Evolutionary conservation across 2,888 invertebrate genomes (phyloP), one percentile per base, ranked within the genome.

Genomic region (Spodoptera picta): DNA sequence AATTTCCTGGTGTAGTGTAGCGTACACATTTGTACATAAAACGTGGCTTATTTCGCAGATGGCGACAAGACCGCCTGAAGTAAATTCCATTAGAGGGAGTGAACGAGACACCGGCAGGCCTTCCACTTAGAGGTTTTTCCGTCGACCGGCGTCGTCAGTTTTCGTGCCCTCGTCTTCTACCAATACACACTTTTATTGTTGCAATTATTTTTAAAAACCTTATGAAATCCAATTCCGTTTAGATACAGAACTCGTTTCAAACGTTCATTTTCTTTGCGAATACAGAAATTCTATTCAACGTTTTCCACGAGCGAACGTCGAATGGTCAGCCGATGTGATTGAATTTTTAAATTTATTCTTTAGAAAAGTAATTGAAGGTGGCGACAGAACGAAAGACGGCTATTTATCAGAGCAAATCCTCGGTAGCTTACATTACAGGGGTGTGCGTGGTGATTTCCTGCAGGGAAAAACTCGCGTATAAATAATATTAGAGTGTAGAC

Each of bases 31-130:
- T 65, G 59, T 69, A 66, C 45, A 67, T 69, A 73, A 65, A 69
- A 75, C 53, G 74, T 64, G 48, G 66, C 73, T 79, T 83, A 81
- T 82, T 79, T 78, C 63, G 72, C 79, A 80, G 75, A 75, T 79
- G 75, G 73, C 73, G 81, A 71, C 79, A 80, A 78, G 80, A 70
- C 68, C 67, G 78, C 71, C 74, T 79, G 77, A 76, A 85, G 82
- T 75, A 87, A 89, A 89, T 88, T 88, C 84, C 84, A 89, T 90
- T 89, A 90, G 83, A 70, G 68, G 66, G 77, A 81, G 73, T 69
- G 77, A 78, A 78, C 77, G 73, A 81, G 79, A 81, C 85, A 80
- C 75, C 71, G 79, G 73, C 83, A 83, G 84, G 79, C 82, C 79
- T 85, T 83, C 81, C 87, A 88, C 85, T 88, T 87, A 86, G 84